Base-by-base conservation (phyloP, 2,113 vertebrate genomes). In the Nothoprocta pentlandii region DNA sequence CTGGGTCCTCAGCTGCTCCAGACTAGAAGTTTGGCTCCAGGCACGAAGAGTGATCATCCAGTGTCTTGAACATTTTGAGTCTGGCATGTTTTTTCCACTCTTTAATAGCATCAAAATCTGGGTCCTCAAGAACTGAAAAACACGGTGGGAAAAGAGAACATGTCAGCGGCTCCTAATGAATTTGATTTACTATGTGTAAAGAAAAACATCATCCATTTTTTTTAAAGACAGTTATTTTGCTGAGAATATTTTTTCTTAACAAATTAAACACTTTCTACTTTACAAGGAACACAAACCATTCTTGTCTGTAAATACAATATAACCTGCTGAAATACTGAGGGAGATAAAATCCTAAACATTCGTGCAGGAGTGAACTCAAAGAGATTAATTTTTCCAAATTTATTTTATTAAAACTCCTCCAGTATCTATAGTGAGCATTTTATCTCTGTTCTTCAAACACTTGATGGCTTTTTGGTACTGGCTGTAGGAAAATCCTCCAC, bases 221-320 rank as follows among this genome's bases (percentile, higher is more conserved):
- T 94, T 71, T 85, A 93, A 54, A 14, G 32, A 39, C 5, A 8
- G 19, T 54, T 77, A 26, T 80, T 94, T 94, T 90, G 32, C 73
- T 51, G 25, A 92, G 73, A 90, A 75, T 4, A 30, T 46, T 36
- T 86, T 78, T 80, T 90, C 68, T 93, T 22, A 51, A 74, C 53
- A 94, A 88, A 88, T 80, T 80, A 32, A 91, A 71, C 34, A 75
- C 25, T 70, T 85, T 84, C 61, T 91, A 32, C 54, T 73, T 91
- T 78, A 80, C 39, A 91, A 78, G 47, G 47, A 88, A 68, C 51
- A n/a, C 51, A 87, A 78, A 41, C 32, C 17, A 80, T n/a, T 78
- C 20, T 78, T 83, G 14, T 21, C 17, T 70, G 54, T 32, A 91
- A 70, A 70, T 56, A 34, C 10, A 74, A n/a, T 36, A 90, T 58